Conservation (phyloP, 2,888 invertebrate species). For the Cataglyphis rosenhaueri region DNA sequence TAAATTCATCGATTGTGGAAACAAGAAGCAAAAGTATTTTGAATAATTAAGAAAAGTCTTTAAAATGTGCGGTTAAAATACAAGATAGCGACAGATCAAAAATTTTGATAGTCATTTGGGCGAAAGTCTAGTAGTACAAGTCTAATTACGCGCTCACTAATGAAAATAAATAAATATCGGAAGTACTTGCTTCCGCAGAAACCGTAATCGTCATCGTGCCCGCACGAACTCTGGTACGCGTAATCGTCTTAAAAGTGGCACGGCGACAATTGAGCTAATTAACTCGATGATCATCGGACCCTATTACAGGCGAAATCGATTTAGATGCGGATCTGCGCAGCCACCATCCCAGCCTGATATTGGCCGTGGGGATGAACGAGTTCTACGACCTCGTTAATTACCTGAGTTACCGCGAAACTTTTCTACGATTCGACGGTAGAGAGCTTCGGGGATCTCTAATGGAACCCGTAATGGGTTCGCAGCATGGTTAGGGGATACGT, state of each 20-base stretch:
- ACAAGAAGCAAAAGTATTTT: not conserved
- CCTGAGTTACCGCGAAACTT: conserved; percentile 80
- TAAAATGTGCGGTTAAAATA: not conserved
- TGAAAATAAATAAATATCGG: not conserved
- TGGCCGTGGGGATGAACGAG: conserved; percentile 75
- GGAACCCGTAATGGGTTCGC: conserved; percentile 77
- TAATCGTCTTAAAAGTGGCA: conserved; percentile 60
- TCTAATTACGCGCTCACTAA: conserved; percentile 15
- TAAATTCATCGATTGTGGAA: not conserved
- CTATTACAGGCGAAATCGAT: conserved; percentile 75
- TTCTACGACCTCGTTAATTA: conserved; percentile 80
- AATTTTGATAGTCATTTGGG: not conserved
- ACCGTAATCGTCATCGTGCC: conserved; percentile 33
- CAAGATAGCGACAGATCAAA: not conserved
- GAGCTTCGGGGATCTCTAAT: conserved; percentile 74
- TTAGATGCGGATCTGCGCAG: conserved; percentile 76
- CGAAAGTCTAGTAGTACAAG: not conserved
- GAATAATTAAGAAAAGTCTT: not conserved
- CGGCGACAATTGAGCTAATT: conserved; percentile 65
- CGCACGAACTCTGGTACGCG: conserved; percentile 24
- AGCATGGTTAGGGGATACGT: conserved; percentile 50
- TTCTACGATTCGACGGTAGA: conserved; percentile 77
- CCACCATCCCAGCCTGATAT: conserved; percentile 71
- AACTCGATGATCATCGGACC: conserved; percentile 70
- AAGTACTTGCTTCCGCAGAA: conserved; percentile 20